Base-by-base conservation (phyloP, 2,113 vertebrate genomes). In the Ceratotherium simum region DNA sequence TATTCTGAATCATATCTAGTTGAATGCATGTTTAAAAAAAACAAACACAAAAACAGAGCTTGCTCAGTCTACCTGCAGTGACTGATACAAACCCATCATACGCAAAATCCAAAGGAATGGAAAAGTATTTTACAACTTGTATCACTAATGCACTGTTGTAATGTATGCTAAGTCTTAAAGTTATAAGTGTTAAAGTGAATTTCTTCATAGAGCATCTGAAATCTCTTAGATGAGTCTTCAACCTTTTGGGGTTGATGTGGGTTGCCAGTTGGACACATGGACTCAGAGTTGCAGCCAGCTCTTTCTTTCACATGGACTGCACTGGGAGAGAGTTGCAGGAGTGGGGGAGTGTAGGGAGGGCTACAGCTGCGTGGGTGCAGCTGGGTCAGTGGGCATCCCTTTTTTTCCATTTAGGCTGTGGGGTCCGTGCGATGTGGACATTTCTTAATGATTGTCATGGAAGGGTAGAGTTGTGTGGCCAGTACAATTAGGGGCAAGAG, bases 41-140 rank as follows among this genome's bases (percentile, higher is more conserved):
- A 97, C 98, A 98, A 94, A 98, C 97, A 97, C 93, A 98, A 51
- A 99, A 98, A 99, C 98, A 99, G 99, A 99, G 99, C 99, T 99
- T 99, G 99, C 99, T 99, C 99, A 99, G 99, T 99, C 99, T 99
- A 99, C 99, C 99, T 99, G 99, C 99, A 99, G 99, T 99, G 99
- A 99, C 99, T 99, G 99, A 99, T 99, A 99, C 99, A 99, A 99
- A 99, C 99, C 98, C 98, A 99, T 99, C 99, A 99, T 99, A 99
- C 99, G 99, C 99, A 99, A 98, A 99, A 99, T 99, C 99, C 99
- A 99, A 99, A 99, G 99, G 99, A 99, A 98, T 98, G 97, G 97
- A 98, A 89, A 98, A 99, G 98, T 99, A 99, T 99, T 99, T 99
- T 99, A 98, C 99, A 99, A 98, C 99, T 99, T 99, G 99, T 99